These are phyloP conservation scores for Muscicapa comitata DNA, from an alignment of 2,797 vertebrate species.

Conservation along the genomic window DNA sequence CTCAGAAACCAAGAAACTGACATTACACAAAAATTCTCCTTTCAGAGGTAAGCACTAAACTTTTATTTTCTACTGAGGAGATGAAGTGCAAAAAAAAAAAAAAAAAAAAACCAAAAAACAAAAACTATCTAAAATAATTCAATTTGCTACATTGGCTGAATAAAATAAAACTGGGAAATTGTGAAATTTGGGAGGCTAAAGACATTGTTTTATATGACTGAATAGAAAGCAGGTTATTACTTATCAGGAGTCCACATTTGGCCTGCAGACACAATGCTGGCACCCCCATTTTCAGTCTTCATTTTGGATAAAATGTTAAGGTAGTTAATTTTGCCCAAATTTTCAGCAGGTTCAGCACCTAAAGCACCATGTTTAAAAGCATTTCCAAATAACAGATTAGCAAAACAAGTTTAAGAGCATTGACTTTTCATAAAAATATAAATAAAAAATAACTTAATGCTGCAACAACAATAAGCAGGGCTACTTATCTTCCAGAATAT, in stretches of 20 bases:
- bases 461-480: not conserved
- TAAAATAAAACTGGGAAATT: not conserved
- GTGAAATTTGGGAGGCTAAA: not conserved
- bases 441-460: not conserved
- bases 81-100: not conserved
- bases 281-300: not conserved
- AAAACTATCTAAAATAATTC: not conserved
- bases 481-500: not conserved
- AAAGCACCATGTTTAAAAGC: not conserved
- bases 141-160: not conserved
- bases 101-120: not conserved
- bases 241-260: not conserved
- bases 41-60: not conserved
- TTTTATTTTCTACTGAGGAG: not conserved
- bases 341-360: not conserved
- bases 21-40: not conserved
- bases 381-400: not conserved
- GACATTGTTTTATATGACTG: not conserved
- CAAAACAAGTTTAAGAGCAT: not conserved
- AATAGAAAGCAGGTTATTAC: not conserved
- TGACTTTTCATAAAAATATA: not conserved
- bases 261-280: not conserved
- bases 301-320: not conserved
- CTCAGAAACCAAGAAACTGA: not conserved
- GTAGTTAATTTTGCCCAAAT: not conserved